Base-by-base conservation (phyloP, 2,888 invertebrate species). In the Antitype chi region DNA sequence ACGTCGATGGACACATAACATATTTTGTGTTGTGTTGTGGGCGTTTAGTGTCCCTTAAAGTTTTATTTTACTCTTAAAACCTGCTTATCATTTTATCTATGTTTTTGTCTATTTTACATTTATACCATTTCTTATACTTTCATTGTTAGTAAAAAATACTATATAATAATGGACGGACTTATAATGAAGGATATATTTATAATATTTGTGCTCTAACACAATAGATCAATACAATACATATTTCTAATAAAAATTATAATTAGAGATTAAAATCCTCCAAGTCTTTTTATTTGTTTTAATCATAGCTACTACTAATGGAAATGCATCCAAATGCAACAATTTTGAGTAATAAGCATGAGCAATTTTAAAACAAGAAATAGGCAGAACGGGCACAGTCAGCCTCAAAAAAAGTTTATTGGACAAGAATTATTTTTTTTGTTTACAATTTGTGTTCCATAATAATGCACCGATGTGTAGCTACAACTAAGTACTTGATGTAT, bases 241-340 rank as follows among this genome's bases (percentile, higher is more conserved):
- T 23, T 73, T 25, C 49, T 55, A 53, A 64, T n/a, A 52, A 52
- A 52, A 20, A 59, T n/a, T 43, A n/a, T 57, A 47, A n/a, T 47
- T 38, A 49, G 60, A 81, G 76, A 77, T 72, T 69, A 25, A 23
- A 43, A 69, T 76, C 77, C 76, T 81, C 68, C 1, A 66, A 76
- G 47, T 66, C 32, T 71, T 59, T 59, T 1, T 23, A 57, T 49
- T 49, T 28, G 0, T 11, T 28, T n/a, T 43, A 78, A 43, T 43
- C 6, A 25, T 55, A 17, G n/a, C 49, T 78, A 69, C 43, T 23
- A 57, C 11, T 59, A 47, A 4, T 5, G 23, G 11, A 57, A 64
- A 76, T 76, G n/a, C 28, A 52, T 52, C 15, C 6, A 59, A 38
- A 52, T 57, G 49, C 28, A 64, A 70, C 11, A 23, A 8, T 25